Evolutionary conservation across 2,113 vertebrate species (phyloP).

Genomic region (Connochaetes taurinus): DNA sequence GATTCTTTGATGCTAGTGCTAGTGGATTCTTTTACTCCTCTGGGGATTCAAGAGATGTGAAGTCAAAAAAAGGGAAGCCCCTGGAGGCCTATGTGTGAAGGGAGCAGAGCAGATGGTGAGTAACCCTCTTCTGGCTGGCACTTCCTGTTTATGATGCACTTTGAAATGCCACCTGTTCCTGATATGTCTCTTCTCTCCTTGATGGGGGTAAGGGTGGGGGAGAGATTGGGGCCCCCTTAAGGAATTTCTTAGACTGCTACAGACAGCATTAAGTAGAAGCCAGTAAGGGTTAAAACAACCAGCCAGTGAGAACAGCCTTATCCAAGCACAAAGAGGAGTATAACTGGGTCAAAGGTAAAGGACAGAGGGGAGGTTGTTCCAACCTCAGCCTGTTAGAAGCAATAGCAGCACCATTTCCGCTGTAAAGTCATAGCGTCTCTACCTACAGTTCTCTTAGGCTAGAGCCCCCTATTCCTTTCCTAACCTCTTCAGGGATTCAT

Average conservation of each 20-base stretch:
- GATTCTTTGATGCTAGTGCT: neutral
- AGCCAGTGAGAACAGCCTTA: neutral
- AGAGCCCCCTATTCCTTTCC: neutral
- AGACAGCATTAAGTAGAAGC: neutral
- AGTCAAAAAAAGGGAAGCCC: conserved; percentile 36
- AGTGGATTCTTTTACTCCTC: conserved; percentile 20
- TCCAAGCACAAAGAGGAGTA: neutral
- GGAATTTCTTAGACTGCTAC: conserved; percentile 12
- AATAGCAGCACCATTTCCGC: neutral
- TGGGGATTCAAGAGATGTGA: conserved; percentile 18
- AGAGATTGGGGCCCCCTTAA: neutral
- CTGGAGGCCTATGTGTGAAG: conserved; percentile 15
- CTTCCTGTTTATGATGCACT: conserved; percentile 51
- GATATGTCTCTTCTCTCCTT: conserved; percentile 19
- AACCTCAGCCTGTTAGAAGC: neutral
- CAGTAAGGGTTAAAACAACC: conserved; percentile 20
- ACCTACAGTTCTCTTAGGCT: neutral
- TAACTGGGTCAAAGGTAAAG: conserved; percentile 38
- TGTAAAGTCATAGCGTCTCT: neutral
- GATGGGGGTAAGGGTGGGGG: neutral
- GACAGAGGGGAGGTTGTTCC: neutral
- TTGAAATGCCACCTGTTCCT: conserved; percentile 62
- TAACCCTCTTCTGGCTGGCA: conserved; percentile 30
- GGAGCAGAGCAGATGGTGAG: conserved; percentile 46
- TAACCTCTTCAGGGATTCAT: neutral